A percentile compares a stretch with the other conserved stretches of the same genome.
These are phyloP conservation scores for Sciaenops ocellatus DNA, from an alignment of 2,797 vertebrate genomes.

Conservation along the genomic window DNA sequence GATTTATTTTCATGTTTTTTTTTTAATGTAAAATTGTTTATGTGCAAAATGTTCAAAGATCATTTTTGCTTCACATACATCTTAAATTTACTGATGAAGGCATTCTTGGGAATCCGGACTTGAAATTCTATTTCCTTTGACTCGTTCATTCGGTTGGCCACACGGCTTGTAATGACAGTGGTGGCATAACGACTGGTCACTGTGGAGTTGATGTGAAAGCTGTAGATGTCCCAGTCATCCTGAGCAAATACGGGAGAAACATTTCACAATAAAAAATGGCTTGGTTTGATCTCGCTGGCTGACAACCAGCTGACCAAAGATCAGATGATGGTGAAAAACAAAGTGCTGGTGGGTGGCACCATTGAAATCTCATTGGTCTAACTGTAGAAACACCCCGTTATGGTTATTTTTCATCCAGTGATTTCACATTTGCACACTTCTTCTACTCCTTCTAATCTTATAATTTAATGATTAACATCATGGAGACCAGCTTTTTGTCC, in stretches of 20 bases:
- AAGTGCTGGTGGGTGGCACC: not conserved
- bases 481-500: not conserved
- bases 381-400: conserved; percentile 40
- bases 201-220: conserved; percentile 90
- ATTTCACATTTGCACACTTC: not conserved
- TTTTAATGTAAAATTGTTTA: not conserved
- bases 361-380: conserved; percentile 46
- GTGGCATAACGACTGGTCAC: conserved; percentile 91
- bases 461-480: conserved; percentile 11
- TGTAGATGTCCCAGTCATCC: conserved; percentile 89
- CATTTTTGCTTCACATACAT: conserved; percentile 84
- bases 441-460: not conserved
- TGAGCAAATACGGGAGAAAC: conserved; percentile 56
- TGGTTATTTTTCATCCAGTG: not conserved
- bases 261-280: conserved; percentile 23
- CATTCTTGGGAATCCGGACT: conserved; percentile 92
- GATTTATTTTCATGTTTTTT: not conserved
- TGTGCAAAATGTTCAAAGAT: not conserved
- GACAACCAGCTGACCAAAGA: conserved; percentile 49
- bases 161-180: conserved; percentile 90
- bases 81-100: conserved; percentile 95
- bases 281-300: conserved; percentile 14
- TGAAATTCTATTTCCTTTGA: conserved; percentile 88
- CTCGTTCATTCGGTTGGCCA: conserved; percentile 85
- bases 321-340: conserved; percentile 26